Evolutionary conservation across 2,113 vertebrate genomes (phyloP), one percentile per base, ranked within the genome.

Genomic region (Microcebus griseorufus): DNA sequence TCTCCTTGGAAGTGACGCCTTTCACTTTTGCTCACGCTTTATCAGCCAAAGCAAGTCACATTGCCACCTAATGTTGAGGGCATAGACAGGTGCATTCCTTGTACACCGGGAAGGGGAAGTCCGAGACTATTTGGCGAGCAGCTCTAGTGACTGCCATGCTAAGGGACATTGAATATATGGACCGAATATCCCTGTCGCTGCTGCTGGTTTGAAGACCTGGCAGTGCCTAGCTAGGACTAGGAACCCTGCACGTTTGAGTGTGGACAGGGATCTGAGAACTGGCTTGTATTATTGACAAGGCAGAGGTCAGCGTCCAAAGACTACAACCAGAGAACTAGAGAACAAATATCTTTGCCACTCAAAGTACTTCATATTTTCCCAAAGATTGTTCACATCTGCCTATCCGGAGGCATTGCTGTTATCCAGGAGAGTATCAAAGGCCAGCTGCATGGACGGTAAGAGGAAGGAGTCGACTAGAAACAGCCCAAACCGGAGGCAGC

Each of bases 101-200:
- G 16, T 4, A 42, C n/a, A 7, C 17, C 34, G 83, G 51, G 27
- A 78, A 88, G 55, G 48, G 79, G 8, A 34, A 7, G 8, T n/a
- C 45, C 42, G 13, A 42, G 55, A 79, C 5, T 13, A 25, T 18
- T 34, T 22, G 39, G 3, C 10, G 18, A 37, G 16, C 9, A 18
- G 9, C 7, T 34, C 7, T 42, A 65, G 70, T 0, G 3, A 12
- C 39, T 1, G 5, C 3, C 37, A 10, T 2, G 32, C 12, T 20
- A 65, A 51, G 58, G 34, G 37, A 48, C 18, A 2, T 9, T 72
- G 76, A 18, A 0, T 3, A 14, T 55, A 13, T n/a, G 32, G 48
- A n/a, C 76, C 1, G 16, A 4, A 6, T 7, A 17, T 37, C 2
- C 1, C 60, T 58, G 11, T 39, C 23, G 51, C 5, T 32, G 62